Conservation (phyloP, 2,113 vertebrate species). For the Muntiacus reevesi region DNA sequence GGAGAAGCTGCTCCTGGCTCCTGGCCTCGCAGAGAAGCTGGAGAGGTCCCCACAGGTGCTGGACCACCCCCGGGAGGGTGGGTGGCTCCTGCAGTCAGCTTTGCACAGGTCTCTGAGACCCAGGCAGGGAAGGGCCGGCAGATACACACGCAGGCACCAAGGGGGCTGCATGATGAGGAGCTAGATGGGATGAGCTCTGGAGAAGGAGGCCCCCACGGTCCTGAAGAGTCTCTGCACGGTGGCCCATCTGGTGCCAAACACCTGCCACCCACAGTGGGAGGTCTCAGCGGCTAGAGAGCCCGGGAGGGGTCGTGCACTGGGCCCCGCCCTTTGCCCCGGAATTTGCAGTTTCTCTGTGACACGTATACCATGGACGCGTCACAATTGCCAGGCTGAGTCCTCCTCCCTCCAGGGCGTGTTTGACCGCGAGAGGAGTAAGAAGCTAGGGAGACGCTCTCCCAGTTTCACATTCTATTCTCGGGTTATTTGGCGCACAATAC, state of each 20-base stretch:
- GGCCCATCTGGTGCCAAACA: neutral
- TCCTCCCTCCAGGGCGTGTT: neutral
- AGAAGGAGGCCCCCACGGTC: neutral
- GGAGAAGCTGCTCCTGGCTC: neutral
- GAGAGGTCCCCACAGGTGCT: fast-evolving
- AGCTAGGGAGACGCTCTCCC: too few species aligned
- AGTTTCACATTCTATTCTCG: too few species aligned
- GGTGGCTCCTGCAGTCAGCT: fast-evolving
- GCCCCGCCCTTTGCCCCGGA: neutral
- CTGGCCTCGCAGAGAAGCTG: neutral
- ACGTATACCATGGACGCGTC: fast-evolving
- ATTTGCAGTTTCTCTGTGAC: neutral
- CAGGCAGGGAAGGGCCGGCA: fast-evolving
- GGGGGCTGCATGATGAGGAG: neutral
- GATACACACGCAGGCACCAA: fast-evolving
- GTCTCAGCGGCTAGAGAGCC: neutral
- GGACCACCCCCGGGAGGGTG: fast-evolving
- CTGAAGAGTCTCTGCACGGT: neutral
- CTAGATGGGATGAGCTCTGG: neutral
- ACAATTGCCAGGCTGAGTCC: fast-evolving
- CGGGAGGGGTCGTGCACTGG: fast-evolving
- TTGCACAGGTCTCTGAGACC: neutral
- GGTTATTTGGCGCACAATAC: too few species aligned
- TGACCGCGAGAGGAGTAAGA: too few species aligned
- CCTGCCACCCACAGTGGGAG: fast-evolving